Percentiles rank a stretch among this genome's conserved stretches.
These are phyloP conservation scores for Seriola dumerili DNA, from an alignment of 2,113 vertebrate species.

Conservation along the genomic window DNA sequence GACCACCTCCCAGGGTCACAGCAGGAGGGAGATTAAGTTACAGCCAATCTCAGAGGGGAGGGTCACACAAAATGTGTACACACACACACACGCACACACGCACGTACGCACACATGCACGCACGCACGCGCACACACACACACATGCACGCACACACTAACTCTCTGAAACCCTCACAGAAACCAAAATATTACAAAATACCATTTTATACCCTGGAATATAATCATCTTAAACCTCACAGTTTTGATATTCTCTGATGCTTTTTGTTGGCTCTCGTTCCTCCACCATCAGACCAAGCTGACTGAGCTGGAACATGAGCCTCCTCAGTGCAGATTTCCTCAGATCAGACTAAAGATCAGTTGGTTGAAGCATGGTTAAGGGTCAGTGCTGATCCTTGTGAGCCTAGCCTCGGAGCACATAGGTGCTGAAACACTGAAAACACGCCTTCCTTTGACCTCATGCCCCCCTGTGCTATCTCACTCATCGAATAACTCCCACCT, in stretches of 20 bases:
- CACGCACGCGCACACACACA: constrained; percentile 34
- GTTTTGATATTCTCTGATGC: constrained; percentile 14
- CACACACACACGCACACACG: constrained; percentile 28
- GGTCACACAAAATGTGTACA: constrained; percentile 42
- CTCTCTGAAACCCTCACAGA: constrained; percentile 23
- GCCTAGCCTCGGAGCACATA: constrained; percentile 48
- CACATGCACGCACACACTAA: constrained; percentile 29
- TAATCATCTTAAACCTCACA: constrained; percentile 33
- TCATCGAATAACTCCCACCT: constrained; percentile 33
- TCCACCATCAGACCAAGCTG: not conserved
- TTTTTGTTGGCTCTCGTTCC: constrained; percentile 32
- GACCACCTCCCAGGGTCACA: constrained; percentile 82
- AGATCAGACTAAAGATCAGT: constrained; percentile 56
- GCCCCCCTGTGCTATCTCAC: constrained; percentile 9
- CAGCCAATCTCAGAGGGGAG: constrained; percentile 67
- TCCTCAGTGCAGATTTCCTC: not conserved
- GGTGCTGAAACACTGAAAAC: constrained; percentile 61
- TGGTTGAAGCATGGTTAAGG: constrained; percentile 31
- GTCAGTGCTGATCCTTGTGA: constrained; percentile 60
- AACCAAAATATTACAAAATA: constrained; percentile 58
- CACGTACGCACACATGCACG: constrained; percentile 39
- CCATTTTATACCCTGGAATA: constrained; percentile 31
- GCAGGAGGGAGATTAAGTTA: constrained; percentile 80
- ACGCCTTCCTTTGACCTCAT: constrained; percentile 52
- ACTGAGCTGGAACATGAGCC: constrained; percentile 24